These are phyloP conservation scores for Lophura nycthemera DNA, from an alignment of 2,113 vertebrate species.

Conservation along the genomic window DNA sequence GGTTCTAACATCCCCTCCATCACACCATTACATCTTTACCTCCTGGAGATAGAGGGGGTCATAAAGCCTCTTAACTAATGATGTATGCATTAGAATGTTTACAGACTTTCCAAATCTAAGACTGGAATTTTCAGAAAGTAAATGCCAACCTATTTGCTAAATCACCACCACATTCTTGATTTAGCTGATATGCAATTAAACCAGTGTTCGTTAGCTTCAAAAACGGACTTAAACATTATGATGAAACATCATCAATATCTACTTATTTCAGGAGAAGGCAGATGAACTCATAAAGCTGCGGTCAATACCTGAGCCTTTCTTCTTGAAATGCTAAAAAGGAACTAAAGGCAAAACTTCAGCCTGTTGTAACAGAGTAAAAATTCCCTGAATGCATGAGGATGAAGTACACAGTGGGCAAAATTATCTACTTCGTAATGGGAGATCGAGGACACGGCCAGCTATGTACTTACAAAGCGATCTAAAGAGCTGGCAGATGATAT, in stretches of 20 bases:
- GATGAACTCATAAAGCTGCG: not conserved
- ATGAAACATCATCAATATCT: not conserved
- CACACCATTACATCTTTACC: not conserved
- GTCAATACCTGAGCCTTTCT: not conserved
- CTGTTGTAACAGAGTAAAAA: not conserved
- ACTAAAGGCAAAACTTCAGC: not conserved
- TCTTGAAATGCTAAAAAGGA: not conserved
- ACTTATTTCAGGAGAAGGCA: not conserved
- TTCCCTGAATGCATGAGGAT: not conserved
- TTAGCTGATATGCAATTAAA: not conserved
- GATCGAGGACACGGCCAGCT: not conserved
- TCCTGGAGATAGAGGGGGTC: not conserved
- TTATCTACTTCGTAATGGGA: not conserved
- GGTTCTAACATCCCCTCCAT: not conserved
- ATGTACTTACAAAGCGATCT: not conserved
- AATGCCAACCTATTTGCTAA: not conserved
- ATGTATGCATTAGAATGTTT: not conserved
- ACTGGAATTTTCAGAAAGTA: not conserved
- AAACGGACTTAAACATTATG: not conserved
- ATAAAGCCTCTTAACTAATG: not conserved
- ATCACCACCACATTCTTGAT: not conserved
- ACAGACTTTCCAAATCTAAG: not conserved
- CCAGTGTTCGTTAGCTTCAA: not conserved
- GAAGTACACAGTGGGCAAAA: not conserved
- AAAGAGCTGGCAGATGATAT: not conserved